phyloP scores from a whole-genome alignment of 2,888 invertebrate genomes.

The Liopterus haemorrhoidalis region DNA sequence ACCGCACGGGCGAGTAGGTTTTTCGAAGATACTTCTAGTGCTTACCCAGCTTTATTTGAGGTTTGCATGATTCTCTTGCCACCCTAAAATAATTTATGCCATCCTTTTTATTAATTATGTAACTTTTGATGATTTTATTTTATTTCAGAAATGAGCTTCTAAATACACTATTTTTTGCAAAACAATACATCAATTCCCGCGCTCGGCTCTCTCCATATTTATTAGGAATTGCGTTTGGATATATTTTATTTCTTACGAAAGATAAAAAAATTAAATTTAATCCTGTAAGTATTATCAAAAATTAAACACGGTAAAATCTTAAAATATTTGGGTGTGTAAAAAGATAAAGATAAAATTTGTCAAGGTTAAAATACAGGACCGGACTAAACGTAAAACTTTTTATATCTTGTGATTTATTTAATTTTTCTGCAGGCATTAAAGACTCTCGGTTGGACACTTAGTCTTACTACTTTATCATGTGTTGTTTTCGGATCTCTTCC shows the following conservation, averaged over 20 bases:
- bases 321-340: too few species aligned
- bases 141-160: slow-evolving; percentile 36
- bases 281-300: slow-evolving; percentile 28
- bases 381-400: too few species aligned
- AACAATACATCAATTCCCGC: slow-evolving; percentile 41
- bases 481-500: slow-evolving; percentile 37
- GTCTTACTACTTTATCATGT: slow-evolving; percentile 32
- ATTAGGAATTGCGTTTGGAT: slow-evolving; percentile 40
- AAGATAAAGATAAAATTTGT: too few species aligned
- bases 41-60: too few species aligned
- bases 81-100: too few species aligned
- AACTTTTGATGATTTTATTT: slow-evolving; percentile 13
- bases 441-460: slow-evolving; percentile 32
- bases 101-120: slow-evolving; percentile 8
- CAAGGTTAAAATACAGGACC: too few species aligned
- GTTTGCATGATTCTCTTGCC: too few species aligned
- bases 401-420: too few species aligned
- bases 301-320: too few species aligned
- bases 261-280: slow-evolving; percentile 34
- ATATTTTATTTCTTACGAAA: slow-evolving; percentile 37
- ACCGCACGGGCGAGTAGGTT: too few species aligned
- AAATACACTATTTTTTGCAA: slow-evolving; percentile 34
- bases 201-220: slow-evolving; percentile 41
- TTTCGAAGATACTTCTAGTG: too few species aligned
- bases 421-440: slow-evolving; percentile 10